phyloP scores from a whole-genome alignment of 2,113 vertebrate genomes.

The Cavia porcellus region DNA sequence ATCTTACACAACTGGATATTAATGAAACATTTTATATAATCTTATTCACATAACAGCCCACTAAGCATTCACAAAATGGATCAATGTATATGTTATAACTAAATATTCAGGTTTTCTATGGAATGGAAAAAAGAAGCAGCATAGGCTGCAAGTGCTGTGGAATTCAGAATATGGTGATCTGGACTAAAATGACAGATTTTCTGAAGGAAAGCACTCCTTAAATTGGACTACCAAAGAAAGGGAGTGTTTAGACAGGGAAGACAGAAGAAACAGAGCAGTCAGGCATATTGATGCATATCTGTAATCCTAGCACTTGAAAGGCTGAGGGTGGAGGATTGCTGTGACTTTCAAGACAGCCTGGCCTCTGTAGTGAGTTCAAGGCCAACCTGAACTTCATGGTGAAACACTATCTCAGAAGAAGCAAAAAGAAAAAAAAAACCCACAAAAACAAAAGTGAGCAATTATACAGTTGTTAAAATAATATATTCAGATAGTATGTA shows the following conservation, averaged over 20 bases:
- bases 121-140: neutral
- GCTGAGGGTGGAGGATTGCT: neutral
- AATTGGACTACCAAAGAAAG: neutral
- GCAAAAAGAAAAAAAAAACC: neutral
- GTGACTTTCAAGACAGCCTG: neutral
- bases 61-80: neutral
- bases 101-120: neutral
- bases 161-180: slow-evolving; percentile 31
- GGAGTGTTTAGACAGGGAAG: neutral
- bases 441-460: neutral
- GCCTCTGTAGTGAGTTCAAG: neutral
- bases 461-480: neutral
- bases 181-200: neutral
- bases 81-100: slow-evolving; percentile 17
- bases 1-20: neutral
- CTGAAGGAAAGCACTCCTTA: neutral
- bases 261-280: neutral
- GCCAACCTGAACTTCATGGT: neutral
- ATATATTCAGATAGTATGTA: neutral
- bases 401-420: neutral
- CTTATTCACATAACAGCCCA: neutral
- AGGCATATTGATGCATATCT: neutral
- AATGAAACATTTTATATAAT: neutral
- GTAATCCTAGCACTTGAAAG: neutral
- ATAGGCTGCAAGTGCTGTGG: neutral